Evolutionary conservation across 2,113 vertebrate genomes (phyloP), one percentile per base, ranked within the genome.

Genomic region (Nannobrachium achirus): DNA sequence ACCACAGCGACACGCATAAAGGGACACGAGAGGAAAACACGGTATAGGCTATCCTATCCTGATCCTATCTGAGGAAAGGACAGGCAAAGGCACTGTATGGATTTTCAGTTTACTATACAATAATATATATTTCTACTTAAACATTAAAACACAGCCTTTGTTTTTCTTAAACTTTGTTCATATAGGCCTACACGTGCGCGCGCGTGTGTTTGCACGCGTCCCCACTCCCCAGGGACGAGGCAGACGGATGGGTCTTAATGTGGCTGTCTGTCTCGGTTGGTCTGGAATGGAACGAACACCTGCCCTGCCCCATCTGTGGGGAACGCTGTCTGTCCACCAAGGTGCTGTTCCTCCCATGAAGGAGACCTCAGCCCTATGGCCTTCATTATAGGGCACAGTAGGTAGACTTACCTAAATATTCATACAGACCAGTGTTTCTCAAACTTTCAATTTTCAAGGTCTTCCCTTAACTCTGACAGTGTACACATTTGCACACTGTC

Each of bases 271-370:
- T 93, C 92, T 93, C 92, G 90, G 92, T 92, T 95, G 84, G 89
- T 94, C 93, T 95, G 92, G 90, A 94, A 91, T 95, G 92, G 90
- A 94, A 91, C 3, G 91, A 96, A 94, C 95, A 95, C 93, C 94
- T 95, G 94, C 94, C 93, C 94, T 95, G 94, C 94, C 93, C 89
- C 91, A 91, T 87, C 94, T 93, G 91, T 89, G 93, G 93, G 93
- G 89, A 56, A 63, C 66, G 75, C 14, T 16, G 57, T 41, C 41
- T 16, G 57, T 15, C 41, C 57, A 19, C 42, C 11, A 11, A 10
- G 42, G 8, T 11, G 42, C 42, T 44, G 42, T 44, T n/a, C 42
- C 6, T 44, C 42, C 11, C 42, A 8, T 44, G 11, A 14, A 45
- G 25, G 52, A 8, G 16, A 63, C 39, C 41, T 52, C n/a, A 39